A percentile compares a stretch with the other conserved stretches of the same genome.
phyloP scores from a whole-genome alignment of 2,888 invertebrate genomes.

The Rhorus exstirpatorius region DNA sequence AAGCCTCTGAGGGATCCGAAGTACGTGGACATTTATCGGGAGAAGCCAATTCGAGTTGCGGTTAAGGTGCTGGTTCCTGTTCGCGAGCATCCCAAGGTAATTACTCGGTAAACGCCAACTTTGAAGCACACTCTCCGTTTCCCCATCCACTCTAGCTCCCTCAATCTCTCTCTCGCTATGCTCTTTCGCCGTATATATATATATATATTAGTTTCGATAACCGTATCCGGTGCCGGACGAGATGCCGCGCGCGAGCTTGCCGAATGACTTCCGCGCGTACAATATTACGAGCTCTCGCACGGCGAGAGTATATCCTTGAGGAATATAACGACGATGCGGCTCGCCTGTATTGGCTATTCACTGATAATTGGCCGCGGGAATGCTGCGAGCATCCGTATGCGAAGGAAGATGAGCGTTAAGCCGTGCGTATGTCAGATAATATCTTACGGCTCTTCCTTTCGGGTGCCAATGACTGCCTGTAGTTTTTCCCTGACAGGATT shows the following conservation, averaged over 20 bases:
- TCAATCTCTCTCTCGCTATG: not conserved
- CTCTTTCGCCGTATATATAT: conserved; percentile 49
- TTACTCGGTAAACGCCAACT: conserved; percentile 67
- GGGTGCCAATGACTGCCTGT: conserved; percentile 9
- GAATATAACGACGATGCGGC: no score
- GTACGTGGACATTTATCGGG: conserved; percentile 92
- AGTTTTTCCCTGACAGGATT: not conserved
- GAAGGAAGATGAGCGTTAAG: not conserved
- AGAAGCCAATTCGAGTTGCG: conserved; percentile 90
- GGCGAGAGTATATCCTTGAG: not conserved
- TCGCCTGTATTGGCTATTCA: conserved; percentile 9
- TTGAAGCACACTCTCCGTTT: conserved; percentile 34
- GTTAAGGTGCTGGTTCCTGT: conserved; percentile 92
- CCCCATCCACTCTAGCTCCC: conserved; percentile 10
- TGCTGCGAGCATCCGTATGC: not conserved
- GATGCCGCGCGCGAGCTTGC: conserved; percentile 40
- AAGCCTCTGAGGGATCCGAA: conserved; percentile 90
- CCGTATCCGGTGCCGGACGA: conserved; percentile 47
- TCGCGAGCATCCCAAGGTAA: conserved; percentile 91
- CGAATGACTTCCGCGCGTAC: conserved; percentile 64
- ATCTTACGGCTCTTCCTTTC: not conserved
- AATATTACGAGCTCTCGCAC: conserved; percentile 58
- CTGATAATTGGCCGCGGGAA: conserved; percentile 11
- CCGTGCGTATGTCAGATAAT: not conserved
- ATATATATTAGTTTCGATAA: conserved; percentile 66